Base-by-base conservation (phyloP, 2,888 invertebrate genomes). In the Blera fallax region DNA sequence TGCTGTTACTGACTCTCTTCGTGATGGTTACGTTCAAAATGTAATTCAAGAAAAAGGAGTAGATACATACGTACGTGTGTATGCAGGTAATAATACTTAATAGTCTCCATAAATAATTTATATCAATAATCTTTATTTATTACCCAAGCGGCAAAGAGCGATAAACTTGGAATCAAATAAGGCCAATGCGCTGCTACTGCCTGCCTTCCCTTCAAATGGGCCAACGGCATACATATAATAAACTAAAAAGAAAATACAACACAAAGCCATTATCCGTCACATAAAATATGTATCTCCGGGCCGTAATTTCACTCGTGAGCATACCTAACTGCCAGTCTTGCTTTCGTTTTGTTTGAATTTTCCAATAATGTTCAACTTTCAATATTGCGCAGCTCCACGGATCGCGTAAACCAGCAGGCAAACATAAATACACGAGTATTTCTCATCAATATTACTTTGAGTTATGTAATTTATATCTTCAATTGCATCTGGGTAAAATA, bases 121-220 rank as follows among this genome's bases (percentile, higher is more conserved):
- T 80, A 64, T 64, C 80, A 80, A 84, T 84, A 84, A 84, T 84
- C 84, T 80, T 80, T 84, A 80, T 84, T 84, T 84, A 84, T 84
- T 74, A 76, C 74, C 74, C 50, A 43, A 27, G 56, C 52, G 69
- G 74, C 64, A 43, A 64, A 34, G 74, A 69, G 69, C 73, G 74
- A 56, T 84, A 84, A 84, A 84, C 84, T 79, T 43, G 56, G 56
- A 79, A 58, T 56, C 50, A 80, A 80, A 80, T 84, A 84, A 74
- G 69, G 69, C 58, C 80, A 70, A 62, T 78, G 29, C 29, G 60
- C 24, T 54, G n/a, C n/a, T n/a, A n/a, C n/a, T n/a, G n/a, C n/a
- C n/a, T n/a, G 40, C 16, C 43, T 29, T 50, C 54, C 43, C 43
- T 76, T 58, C 65, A 64, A 67, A 45, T 62, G 52, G 18, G 16